Conservation (phyloP, 2,888 invertebrate genomes). For the Piscicola geometra region DNA sequence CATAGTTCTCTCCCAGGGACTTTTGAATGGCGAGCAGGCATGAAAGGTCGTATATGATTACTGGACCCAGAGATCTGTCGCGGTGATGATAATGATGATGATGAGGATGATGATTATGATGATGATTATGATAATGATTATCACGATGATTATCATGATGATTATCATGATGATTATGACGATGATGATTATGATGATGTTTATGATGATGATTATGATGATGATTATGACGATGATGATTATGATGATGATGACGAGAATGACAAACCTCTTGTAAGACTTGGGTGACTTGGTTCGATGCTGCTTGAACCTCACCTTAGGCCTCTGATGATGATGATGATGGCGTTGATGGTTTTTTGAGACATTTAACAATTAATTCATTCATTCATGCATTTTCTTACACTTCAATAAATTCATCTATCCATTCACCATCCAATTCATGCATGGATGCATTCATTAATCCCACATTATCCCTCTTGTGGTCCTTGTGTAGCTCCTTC, state of each 20-base stretch:
- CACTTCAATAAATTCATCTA: neutral
- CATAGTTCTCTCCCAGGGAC: conserved; percentile 76
- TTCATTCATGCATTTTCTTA: no score
- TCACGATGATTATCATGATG: neutral
- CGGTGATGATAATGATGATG: neutral
- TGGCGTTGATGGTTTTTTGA: neutral
- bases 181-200: neutral
- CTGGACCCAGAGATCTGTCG: conserved; percentile 53
- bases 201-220: neutral
- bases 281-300: conserved; percentile 1
- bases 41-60: conserved; percentile 65
- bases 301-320: no score
- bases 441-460: no score
- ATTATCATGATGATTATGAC: conserved; percentile 2
- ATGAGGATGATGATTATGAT: conserved; percentile 3
- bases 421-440: no score
- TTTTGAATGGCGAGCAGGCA: conserved; percentile 73
- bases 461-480: neutral
- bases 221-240: neutral
- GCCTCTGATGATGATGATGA: neutral
- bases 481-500: conserved; percentile 43
- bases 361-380: no score
- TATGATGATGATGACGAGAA: neutral
- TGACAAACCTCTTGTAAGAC: neutral
- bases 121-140: conserved; percentile 1